Evolutionary conservation across 2,113 vertebrate species (phyloP), one percentile per base, ranked within the genome.

Genomic region (Carlito syrichta): DNA sequence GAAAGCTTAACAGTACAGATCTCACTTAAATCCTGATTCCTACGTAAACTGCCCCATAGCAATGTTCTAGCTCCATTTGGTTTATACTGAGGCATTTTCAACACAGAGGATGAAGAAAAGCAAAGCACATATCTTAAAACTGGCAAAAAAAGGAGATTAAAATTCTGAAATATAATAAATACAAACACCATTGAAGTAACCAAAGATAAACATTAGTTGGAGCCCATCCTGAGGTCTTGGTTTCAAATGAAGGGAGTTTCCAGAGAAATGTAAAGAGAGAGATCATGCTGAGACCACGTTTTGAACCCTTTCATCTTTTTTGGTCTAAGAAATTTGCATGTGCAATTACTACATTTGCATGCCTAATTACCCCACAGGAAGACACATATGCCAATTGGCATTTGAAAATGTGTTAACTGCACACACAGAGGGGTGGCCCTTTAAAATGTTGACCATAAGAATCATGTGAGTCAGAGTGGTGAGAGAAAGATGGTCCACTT

Each of bases 311-410:
- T 43, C 23, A 91, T 90, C 43, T 66, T 96, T 96, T 92, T 83
- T 19, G 63, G 78, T 54, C 78, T 93, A 32, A 69, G 35, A 48
- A 94, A 96, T 89, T 94, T 95, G 89, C 69, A 93, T 96, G 48
- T 91, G 40, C 74, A 83, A 84, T 96, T 95, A 89, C 43, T 96
- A 91, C 27, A 91, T 97, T 96, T 97, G 71, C 69, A 97, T 96
- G 78, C 82, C 56, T 93, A 97, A 97, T 92, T 96, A 97, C 83
- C 43, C 62, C 84, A 98, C 69, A 95, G 92, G 90, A 98, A 97
- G 89, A 89, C n/a, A 69, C 73, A 92, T 71, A 92, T 84, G 89
- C 97, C 96, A 97, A 77, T 0, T 97, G 91, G 91, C 86, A 96
- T 95, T 98, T 95, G 52, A 71, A 95, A 96, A 86, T 74, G 48